These are phyloP conservation scores for Eucriotettix oculatus DNA, from an alignment of 2,888 invertebrate genomes.

Conservation along the genomic window DNA sequence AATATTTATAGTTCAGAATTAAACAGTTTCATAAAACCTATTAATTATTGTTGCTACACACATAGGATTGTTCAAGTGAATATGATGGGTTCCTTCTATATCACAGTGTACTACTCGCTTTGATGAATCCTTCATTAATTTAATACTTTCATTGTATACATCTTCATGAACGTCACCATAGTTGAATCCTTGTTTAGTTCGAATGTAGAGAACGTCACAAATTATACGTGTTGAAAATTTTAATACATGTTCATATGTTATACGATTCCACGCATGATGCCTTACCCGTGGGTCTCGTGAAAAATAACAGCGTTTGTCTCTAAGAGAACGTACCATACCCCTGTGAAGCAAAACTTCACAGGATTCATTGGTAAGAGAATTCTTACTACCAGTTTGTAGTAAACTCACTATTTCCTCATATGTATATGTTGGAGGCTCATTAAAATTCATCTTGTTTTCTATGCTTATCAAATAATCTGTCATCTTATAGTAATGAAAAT, in stretches of 20 bases:
- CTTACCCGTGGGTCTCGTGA: slow-evolving; percentile 49
- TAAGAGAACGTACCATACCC: slow-evolving; percentile 34
- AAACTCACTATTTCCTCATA: slow-evolving; percentile 41
- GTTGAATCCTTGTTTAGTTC: slow-evolving; percentile 20
- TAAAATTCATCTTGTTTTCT: slow-evolving; percentile 20
- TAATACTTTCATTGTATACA: slow-evolving; percentile 29
- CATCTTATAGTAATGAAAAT: slow-evolving; percentile 20
- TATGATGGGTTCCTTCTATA: slow-evolving; percentile 53
- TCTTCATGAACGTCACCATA: not conserved
- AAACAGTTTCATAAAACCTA: slow-evolving; percentile 26
- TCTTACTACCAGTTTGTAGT: slow-evolving; percentile 34
- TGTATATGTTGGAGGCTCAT: slow-evolving; percentile 43
- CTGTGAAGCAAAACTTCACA: slow-evolving; percentile 31
- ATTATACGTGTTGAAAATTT: slow-evolving; percentile 37
- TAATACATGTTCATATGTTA: slow-evolving; percentile 35
- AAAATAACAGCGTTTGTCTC: slow-evolving; percentile 40
- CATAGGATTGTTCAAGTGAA: slow-evolving; percentile 52
- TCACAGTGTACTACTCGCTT: slow-evolving; percentile 38
- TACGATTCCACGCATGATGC: slow-evolving; percentile 29
- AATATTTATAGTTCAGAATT: too few species aligned
- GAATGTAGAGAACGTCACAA: slow-evolving; percentile 46
- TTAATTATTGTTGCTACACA: slow-evolving; percentile 35
- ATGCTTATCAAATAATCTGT: slow-evolving; percentile 29
- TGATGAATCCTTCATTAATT: slow-evolving; percentile 35
- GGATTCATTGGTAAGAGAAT: slow-evolving; percentile 35